Percentiles rank a stretch among this genome's conserved stretches.
Conservation (phyloP, 2,888 invertebrate species). For the Malthinus seriepunctatus region DNA sequence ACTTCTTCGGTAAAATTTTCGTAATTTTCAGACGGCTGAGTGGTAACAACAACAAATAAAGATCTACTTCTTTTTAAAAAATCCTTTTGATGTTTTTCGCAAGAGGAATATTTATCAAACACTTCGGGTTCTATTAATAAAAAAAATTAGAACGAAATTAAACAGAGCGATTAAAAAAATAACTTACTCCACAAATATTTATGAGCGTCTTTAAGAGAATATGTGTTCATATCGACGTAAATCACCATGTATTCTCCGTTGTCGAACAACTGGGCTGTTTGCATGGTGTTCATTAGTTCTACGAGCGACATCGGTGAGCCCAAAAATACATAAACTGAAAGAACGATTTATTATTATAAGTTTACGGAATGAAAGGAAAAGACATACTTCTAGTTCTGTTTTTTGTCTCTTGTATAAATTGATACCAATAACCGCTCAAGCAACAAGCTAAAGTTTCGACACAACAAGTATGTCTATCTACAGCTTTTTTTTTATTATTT, state of each 20-base stretch:
- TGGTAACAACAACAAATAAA: slow-evolving; percentile 85
- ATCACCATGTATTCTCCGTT: slow-evolving; percentile 96
- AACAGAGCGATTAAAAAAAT: slow-evolving; percentile 3
- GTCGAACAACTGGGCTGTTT: slow-evolving; percentile 82
- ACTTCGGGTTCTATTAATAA: slow-evolving; percentile 57
- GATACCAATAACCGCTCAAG: slow-evolving; percentile 79
- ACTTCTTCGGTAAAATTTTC: slow-evolving; percentile 81
- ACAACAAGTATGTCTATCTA: slow-evolving; percentile 77
- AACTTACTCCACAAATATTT: slow-evolving; percentile 81
- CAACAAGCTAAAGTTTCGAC: slow-evolving; percentile 76
- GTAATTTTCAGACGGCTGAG: slow-evolving; percentile 76
- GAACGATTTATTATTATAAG: slow-evolving; percentile 14
- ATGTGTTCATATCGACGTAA: slow-evolving; percentile 91
- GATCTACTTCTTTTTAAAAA: slow-evolving; percentile 76
- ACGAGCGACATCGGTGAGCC: slow-evolving; percentile 84
- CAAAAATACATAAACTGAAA: slow-evolving; percentile 92
- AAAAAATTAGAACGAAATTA: slow-evolving; percentile 9
- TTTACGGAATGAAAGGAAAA: background rate
- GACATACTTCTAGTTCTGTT: slow-evolving; percentile 80
- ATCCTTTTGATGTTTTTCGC: slow-evolving; percentile 65
- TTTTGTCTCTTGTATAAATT: slow-evolving; percentile 81
- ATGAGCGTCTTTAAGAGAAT: slow-evolving; percentile 71
- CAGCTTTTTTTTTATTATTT: slow-evolving; percentile 73
- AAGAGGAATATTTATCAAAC: slow-evolving; percentile 61
- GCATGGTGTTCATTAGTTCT: slow-evolving; percentile 92